Base-by-base conservation (phyloP, 1,140 invertebrate genomes). In the Ips nitidus region DNA sequence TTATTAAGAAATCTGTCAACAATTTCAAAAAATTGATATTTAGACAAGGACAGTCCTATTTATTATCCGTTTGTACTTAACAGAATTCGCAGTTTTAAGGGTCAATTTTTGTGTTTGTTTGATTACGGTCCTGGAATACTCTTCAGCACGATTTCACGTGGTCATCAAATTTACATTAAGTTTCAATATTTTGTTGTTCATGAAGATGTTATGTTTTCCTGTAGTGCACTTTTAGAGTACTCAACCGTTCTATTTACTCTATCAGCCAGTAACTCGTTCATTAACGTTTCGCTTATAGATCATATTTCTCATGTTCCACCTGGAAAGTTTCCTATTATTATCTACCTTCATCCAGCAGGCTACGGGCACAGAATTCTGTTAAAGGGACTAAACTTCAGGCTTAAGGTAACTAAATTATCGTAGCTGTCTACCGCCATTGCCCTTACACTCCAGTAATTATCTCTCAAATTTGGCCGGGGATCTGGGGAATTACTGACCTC, bases 401-500 rank as follows among this genome's bases (percentile, higher is more conserved):
- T 56, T 59, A 76, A 76, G 75, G 75, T 76, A 76, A 76, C 75
- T 76, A 75, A 75, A 76, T 76, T 76, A 76, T 74, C 71, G 71
- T 60, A 72, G 72, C 71, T 71, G 74, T 74, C 75, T 75, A 66
- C 70, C 69, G 70, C 69, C 70, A 71, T 71, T 73, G 72, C 73
- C 65, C 71, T 64, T 69, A 64, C 65, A 75, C 73, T 73, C 74
- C 73, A 74, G 78, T 79, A 80, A 80, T 80, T 80, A 80, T 80
- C 78, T 80, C 78, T 78, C 73, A 78, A 80, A 80, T 80, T 79
- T 76, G 79, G 71, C 74, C 71, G 71, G 78, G 78, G 78, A 77
- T 69, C 73, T 76, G 67, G 78, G 78, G 78, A 80, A 75, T 76
- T 75, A 69, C 66, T 73, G 70, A 71, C 71, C 71, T 72, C 62